Evolutionary conservation across 2,797 vertebrate species (phyloP).

Genomic region (Pangasius djambal): DNA sequence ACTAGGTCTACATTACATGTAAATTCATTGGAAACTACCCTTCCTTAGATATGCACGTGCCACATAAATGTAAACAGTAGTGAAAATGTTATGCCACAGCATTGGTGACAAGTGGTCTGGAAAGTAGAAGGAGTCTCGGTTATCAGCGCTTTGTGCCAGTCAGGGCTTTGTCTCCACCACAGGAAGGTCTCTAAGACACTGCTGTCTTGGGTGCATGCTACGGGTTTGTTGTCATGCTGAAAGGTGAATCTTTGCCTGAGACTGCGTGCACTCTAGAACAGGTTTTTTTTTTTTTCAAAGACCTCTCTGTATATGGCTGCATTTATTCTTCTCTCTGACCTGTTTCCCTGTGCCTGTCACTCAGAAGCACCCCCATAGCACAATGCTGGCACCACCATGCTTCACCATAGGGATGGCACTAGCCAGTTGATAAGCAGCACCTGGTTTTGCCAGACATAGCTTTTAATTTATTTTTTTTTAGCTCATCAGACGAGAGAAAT

Average conservation of each 20-base stretch:
- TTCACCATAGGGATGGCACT: not conserved
- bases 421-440: not conserved
- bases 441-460: not conserved
- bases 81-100: not conserved
- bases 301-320: not conserved
- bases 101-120: not conserved
- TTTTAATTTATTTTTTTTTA: not conserved
- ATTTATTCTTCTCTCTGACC: not conserved
- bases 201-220: not conserved
- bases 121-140: not conserved
- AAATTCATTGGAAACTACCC: not conserved
- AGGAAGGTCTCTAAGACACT: not conserved
- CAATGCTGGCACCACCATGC: not conserved
- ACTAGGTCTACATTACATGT: not conserved
- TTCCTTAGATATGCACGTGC: not conserved
- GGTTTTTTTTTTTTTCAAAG: not conserved
- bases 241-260: not conserved
- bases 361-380: not conserved
- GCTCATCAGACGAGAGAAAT: not conserved
- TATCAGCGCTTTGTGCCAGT: slow-evolving; percentile 1
- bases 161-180: not conserved
- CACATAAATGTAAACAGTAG: not conserved
- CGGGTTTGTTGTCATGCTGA: not conserved
- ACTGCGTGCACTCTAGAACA: not conserved
- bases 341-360: not conserved